These are phyloP conservation scores for Drosophila buzzatii DNA, from an alignment of 2,888 invertebrate genomes.

Conservation along the genomic window DNA sequence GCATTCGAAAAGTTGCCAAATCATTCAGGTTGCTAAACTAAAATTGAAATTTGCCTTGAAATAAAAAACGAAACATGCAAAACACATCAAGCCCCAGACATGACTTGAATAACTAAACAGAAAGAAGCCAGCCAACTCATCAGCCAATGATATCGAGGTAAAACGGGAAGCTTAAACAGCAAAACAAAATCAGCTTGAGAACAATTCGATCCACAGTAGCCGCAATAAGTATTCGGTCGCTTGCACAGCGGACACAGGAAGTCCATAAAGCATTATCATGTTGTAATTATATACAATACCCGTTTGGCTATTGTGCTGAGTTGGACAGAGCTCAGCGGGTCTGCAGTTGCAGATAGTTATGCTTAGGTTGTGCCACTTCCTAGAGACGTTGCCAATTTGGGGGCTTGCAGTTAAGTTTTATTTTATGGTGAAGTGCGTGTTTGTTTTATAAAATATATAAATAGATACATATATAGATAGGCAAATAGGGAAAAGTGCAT, in stretches of 20 bases:
- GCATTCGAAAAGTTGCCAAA: constrained; percentile 43
- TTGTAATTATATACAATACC: constrained; percentile 37
- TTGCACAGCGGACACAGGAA: constrained; percentile 39
- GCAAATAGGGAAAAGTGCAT: neutral
- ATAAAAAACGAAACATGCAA: constrained; percentile 18
- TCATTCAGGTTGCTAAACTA: constrained; percentile 52
- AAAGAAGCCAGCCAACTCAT: constrained; percentile 32
- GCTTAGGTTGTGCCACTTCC: constrained; percentile 12
- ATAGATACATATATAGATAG: neutral
- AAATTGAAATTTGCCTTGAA: constrained; percentile 34
- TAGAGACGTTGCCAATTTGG: constrained; percentile 7
- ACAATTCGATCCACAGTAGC: constrained; percentile 31
- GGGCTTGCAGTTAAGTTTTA: neutral
- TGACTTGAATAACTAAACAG: constrained; percentile 54
- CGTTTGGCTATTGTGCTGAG: constrained; percentile 23
- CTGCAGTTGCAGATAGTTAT: constrained; percentile 11
- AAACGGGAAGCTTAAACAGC: constrained; percentile 41
- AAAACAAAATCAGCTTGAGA: constrained; percentile 32
- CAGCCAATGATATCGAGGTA: constrained; percentile 26
- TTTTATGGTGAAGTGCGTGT: neutral
- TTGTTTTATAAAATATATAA: neutral
- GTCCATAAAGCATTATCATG: constrained; percentile 37
- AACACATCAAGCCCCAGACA: constrained; percentile 28
- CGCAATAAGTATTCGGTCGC: constrained; percentile 17
- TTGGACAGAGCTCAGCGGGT: neutral